phyloP scores from a whole-genome alignment of 2,113 vertebrate species.

The Bufo bufo region DNA sequence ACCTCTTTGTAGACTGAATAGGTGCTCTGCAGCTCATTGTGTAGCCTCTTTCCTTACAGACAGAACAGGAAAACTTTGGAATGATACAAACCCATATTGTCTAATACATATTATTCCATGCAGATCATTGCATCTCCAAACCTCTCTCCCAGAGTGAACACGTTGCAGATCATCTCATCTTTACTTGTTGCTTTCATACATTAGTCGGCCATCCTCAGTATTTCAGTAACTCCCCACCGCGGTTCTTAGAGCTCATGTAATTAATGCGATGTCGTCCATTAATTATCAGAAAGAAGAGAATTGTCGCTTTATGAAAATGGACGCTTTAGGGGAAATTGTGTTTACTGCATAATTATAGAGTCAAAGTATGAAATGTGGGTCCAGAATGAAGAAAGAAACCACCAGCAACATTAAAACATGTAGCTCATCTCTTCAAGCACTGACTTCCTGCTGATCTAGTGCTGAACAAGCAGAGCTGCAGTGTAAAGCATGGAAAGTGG shows the following conservation, averaged over 20 bases:
- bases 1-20: no score
- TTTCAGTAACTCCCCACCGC: not conserved
- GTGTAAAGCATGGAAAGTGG: no score
- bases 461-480: no score
- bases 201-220: not conserved
- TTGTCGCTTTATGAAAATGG: not conserved
- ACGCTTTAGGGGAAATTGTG: not conserved
- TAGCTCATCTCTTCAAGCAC: no score
- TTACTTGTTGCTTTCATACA: no score
- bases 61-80: no score
- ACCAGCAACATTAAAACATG: not conserved
- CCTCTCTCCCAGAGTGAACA: not conserved
- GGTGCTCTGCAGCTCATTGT: no score
- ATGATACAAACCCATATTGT: no score
- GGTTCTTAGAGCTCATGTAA: not conserved
- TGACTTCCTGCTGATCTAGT: no score
- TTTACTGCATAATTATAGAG: conserved; percentile 18
- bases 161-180: not conserved
- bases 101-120: no score
- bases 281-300: not conserved
- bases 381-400: not conserved
- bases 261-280: not conserved
- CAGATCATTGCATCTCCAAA: not conserved
- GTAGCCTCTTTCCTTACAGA: no score
- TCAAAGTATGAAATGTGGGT: not conserved